Conservation (phyloP, 30 jellyfish, hydroid and myxozoan species). For the Phacellophora camtschatica region DNA sequence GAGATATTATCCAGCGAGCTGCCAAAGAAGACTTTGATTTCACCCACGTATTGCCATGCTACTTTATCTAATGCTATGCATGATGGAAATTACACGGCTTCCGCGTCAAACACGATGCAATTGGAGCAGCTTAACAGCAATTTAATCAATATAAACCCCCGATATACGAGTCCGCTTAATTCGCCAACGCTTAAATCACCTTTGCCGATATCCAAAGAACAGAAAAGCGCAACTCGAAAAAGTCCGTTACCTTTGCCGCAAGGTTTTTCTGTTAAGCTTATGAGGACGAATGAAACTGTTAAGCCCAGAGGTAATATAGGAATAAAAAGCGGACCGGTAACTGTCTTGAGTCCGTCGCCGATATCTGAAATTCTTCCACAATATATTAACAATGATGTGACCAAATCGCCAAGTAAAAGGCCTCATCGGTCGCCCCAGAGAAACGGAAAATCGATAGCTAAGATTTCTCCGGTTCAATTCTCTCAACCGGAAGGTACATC, state of each 20-base stretch:
- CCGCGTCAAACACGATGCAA: neutral
- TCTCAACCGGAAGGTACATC: neutral
- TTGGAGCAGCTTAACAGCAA: neutral
- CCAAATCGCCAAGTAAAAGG: neutral
- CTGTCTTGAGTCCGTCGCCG: neutral
- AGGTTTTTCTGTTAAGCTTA: neutral
- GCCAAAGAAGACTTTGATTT: neutral
- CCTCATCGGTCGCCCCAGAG: neutral
- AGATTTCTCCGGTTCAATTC: neutral
- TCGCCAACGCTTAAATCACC: neutral
- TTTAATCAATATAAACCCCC: neutral
- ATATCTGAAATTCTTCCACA: neutral
- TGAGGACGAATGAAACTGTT: neutral
- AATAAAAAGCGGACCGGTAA: neutral
- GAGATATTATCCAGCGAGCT: neutral
- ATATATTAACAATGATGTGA: neutral
- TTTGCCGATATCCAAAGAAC: neutral
- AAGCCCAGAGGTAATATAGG: neutral
- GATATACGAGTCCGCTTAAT: slow-evolving; percentile 15
- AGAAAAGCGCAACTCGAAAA: neutral
- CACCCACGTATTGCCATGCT: neutral
- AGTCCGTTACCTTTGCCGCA: neutral
- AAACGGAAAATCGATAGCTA: neutral
- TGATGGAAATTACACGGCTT: neutral
- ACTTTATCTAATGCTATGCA: neutral